phyloP scores from a whole-genome alignment of 2,888 invertebrate genomes.

The Deroplatys truncata region DNA sequence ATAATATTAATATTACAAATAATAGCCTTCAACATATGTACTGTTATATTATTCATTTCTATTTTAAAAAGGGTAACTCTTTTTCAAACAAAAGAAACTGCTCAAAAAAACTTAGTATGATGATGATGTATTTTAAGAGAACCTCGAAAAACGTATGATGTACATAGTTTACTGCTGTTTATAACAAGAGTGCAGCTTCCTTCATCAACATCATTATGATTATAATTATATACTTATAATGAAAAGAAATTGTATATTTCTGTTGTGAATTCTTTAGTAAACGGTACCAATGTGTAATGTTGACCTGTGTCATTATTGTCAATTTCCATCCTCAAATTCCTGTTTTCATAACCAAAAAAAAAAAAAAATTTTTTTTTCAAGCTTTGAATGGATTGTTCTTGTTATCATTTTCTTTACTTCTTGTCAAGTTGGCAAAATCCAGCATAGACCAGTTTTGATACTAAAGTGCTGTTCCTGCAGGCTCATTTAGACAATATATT shows the following conservation, averaged over 20 bases:
- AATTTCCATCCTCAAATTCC: background rate
- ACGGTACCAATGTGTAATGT: conserved; percentile 26
- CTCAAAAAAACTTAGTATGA: background rate
- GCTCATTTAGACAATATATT: no score
- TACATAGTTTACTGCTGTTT: conserved; percentile 19
- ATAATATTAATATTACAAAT: conserved; percentile 25
- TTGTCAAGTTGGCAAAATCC: no score
- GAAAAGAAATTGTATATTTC: conserved; percentile 30
- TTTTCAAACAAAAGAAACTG: conserved; percentile 9
- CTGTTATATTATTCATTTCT: conserved; percentile 18
- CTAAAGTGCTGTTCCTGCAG: no score
- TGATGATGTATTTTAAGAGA: background rate
- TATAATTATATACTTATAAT: conserved; percentile 15
- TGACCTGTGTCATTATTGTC: background rate
- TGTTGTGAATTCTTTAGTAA: conserved; percentile 32
- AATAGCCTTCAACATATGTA: conserved; percentile 17
- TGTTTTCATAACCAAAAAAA: background rate
- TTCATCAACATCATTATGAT: conserved; percentile 1
- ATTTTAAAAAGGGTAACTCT: conserved; percentile 15
- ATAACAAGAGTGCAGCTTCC: background rate
- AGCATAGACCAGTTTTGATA: no score
- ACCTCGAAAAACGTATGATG: background rate
- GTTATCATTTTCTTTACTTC: no score
- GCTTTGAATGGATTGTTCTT: no score
- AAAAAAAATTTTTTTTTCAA: no score